Percentiles rank a stretch among this genome's conserved stretches.
phyloP scores from a whole-genome alignment of 2,113 vertebrate genomes.

The Toxotes chatareus region DNA sequence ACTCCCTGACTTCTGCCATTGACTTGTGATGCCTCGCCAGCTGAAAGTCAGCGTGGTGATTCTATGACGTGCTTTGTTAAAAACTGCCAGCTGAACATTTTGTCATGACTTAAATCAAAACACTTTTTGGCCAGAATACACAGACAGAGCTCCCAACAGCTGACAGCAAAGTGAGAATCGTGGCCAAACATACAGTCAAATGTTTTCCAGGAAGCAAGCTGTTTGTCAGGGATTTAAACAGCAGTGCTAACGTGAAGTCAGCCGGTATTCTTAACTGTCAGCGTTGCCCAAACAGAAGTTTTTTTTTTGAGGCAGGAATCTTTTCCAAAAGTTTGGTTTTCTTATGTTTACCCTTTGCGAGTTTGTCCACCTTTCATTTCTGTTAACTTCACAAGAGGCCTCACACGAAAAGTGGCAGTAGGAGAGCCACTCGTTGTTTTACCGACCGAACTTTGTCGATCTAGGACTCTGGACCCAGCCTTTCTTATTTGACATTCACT shows the following conservation, averaged over 20 bases:
- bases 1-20: constrained; percentile 17
- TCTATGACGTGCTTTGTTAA: constrained; percentile 33
- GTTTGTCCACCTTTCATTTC: neutral
- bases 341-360: neutral
- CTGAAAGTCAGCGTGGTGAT: constrained; percentile 1
- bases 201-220: constrained; percentile 48
- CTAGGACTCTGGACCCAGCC: constrained; percentile 1
- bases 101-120: constrained; percentile 47
- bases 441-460: neutral
- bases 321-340: neutral
- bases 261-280: constrained; percentile 13
- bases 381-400: neutral
- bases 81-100: constrained; percentile 44
- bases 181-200: constrained; percentile 32
- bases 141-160: constrained; percentile 33
- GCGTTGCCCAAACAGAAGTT: neutral
- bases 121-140: constrained; percentile 48
- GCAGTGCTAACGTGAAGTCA: constrained; percentile 18
- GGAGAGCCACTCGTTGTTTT: neutral
- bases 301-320: neutral
- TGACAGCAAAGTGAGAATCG: constrained; percentile 32
- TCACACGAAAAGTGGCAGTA: neutral
- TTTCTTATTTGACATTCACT: constrained; percentile 44
- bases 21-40: constrained; percentile 11
- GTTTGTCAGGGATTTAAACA: constrained; percentile 46